These are phyloP conservation scores for Epiblema foenella DNA, from an alignment of 2,888 invertebrate genomes.

Conservation along the genomic window DNA sequence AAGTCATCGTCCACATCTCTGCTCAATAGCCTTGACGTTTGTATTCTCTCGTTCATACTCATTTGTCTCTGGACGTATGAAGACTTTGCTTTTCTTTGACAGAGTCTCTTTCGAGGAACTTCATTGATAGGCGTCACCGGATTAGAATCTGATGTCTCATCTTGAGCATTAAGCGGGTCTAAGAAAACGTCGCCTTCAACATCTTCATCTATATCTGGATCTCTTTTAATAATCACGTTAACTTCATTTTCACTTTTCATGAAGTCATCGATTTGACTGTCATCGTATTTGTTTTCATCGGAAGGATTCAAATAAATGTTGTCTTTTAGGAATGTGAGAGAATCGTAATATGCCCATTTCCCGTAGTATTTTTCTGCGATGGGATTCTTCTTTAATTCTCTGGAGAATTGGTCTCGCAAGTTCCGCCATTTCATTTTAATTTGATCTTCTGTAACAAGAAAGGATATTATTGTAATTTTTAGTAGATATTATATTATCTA, in stretches of 20 bases:
- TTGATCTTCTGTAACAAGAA: constrained; percentile 38
- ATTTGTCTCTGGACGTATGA: constrained; percentile 7
- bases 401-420: constrained; percentile 35
- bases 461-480: background rate
- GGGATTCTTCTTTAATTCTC: constrained; percentile 36
- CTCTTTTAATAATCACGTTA: constrained; percentile 24
- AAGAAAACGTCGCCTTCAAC: constrained; percentile 23
- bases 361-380: constrained; percentile 28
- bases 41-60: background rate
- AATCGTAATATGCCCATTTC: constrained; percentile 34
- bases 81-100: constrained; percentile 5
- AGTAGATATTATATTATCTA: background rate
- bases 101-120: background rate
- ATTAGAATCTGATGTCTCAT: constrained; percentile 32
- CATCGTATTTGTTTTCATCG: constrained; percentile 16
- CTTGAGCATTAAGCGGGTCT: constrained; percentile 20
- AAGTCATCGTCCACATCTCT: constrained; percentile 35
- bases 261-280: constrained; percentile 3
- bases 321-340: constrained; percentile 35
- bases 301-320: constrained; percentile 14
- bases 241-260: background rate
- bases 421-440: constrained; percentile 39
- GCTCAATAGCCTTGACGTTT: background rate
- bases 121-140: background rate
- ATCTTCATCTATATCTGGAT: constrained; percentile 31